Evolutionary conservation across 2,888 invertebrate genomes (phyloP).

Genomic region (Choreutis nemorana): DNA sequence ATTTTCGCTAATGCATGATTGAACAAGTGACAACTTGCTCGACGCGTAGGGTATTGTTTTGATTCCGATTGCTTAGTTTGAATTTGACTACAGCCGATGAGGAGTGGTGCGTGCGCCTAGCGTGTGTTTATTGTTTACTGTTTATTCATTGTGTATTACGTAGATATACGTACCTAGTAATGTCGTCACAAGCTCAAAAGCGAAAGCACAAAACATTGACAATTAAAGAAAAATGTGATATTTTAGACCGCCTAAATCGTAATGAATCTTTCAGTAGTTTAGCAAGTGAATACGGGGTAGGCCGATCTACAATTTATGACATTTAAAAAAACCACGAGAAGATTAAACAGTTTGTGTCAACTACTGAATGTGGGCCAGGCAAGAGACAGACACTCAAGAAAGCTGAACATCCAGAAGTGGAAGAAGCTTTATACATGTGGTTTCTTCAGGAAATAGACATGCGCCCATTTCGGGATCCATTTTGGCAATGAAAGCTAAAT

Average conservation of each 20-base stretch:
- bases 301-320: slow-evolving; percentile 10
- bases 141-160: slow-evolving; percentile 13
- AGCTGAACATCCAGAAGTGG: slow-evolving; percentile 16
- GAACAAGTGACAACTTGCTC: neutral
- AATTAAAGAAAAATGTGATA: slow-evolving; percentile 16
- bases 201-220: slow-evolving; percentile 14
- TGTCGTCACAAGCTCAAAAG: slow-evolving; percentile 13
- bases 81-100: slow-evolving; percentile 12
- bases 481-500: slow-evolving; percentile 14
- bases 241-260: slow-evolving; percentile 13
- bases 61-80: slow-evolving; percentile 8
- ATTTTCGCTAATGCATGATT: too few species aligned
- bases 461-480: slow-evolving; percentile 14
- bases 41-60: neutral
- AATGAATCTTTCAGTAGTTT: slow-evolving; percentile 10
- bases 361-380: slow-evolving; percentile 15
- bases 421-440: slow-evolving; percentile 17
- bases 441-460: slow-evolving; percentile 15
- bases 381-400: slow-evolving; percentile 16
- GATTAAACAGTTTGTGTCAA: slow-evolving; percentile 14
- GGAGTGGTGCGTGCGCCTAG: too few species aligned
- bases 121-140: slow-evolving; percentile 12
- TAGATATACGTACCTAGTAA: slow-evolving; percentile 10
- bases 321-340: slow-evolving; percentile 15
- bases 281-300: slow-evolving; percentile 11